Conservation (phyloP, 2,888 invertebrate species). For the Tenthredo notha region DNA sequence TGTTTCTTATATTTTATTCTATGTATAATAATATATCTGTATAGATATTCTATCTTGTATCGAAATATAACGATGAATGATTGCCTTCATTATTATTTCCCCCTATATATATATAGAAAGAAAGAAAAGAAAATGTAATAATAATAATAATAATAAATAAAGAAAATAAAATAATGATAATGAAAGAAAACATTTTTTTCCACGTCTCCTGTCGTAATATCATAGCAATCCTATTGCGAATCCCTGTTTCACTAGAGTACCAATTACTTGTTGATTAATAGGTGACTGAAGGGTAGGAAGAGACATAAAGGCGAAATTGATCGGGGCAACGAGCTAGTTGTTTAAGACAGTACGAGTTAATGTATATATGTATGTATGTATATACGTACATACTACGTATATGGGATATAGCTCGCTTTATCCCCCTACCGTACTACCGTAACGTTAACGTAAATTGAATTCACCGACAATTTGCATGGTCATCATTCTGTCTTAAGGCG, state of each 20-base stretch:
- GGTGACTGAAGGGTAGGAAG: neutral
- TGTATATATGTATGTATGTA: neutral
- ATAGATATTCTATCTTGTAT: neutral
- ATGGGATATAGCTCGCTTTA: neutral
- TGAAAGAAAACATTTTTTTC: neutral
- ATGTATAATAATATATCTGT: too few species aligned
- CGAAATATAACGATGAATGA: neutral
- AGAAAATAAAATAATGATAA: too few species aligned
- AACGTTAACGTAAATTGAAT: neutral
- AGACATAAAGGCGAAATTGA: constrained; percentile 44
- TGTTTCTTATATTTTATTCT: neutral
- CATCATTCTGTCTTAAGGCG: neutral
- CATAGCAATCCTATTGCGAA: neutral
- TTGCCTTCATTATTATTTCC: neutral
- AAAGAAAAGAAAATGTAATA: neutral
- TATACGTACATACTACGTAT: too few species aligned
- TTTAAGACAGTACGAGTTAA: neutral
- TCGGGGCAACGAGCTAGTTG: constrained; percentile 31
- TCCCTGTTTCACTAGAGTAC: constrained; percentile 32
- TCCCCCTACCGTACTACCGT: neutral
- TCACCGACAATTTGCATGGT: constrained; percentile 7
- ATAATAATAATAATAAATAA: neutral
- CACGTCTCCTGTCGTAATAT: neutral
- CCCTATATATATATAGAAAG: neutral
- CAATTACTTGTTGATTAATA: constrained; percentile 51